Evolutionary conservation across 2,797 vertebrate genomes (phyloP).

Genomic region (Lacerta viridis): DNA sequence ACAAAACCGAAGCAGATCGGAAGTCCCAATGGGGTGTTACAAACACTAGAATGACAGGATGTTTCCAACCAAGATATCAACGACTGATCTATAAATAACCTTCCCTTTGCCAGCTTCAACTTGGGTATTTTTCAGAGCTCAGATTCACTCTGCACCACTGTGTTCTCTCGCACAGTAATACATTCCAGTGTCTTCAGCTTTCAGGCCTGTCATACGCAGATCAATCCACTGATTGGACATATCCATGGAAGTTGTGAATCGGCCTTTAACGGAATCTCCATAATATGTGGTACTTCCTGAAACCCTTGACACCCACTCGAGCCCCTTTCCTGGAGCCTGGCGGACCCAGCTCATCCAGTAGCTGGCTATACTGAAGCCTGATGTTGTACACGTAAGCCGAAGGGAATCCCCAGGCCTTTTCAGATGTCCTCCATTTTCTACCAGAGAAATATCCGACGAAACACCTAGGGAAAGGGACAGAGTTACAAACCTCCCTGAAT

Average conservation of each 20-base stretch:
- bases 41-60: too few species aligned
- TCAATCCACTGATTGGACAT: constrained; percentile 29
- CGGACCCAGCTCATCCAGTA: background rate
- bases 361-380: background rate
- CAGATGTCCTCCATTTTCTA: constrained; percentile 2
- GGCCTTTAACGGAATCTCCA: background rate
- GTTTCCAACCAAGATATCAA: too few species aligned
- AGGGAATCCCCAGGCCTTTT: constrained; percentile 22
- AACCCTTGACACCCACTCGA: background rate
- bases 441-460: background rate
- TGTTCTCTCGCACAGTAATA: background rate
- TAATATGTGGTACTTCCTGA: background rate
- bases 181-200: background rate
- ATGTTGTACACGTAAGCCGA: background rate
- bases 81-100: too few species aligned
- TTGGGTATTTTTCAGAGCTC: too few species aligned
- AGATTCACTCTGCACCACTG: background rate
- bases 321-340: background rate
- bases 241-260: constrained; percentile 9
- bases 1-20: too few species aligned
- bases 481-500: background rate
- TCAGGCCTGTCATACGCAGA: constrained; percentile 37
- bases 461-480: background rate
- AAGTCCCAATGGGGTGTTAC: too few species aligned
- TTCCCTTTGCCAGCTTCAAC: too few species aligned